Percentiles rank a stretch among this genome's conserved stretches.
Evolutionary conservation across 2,797 vertebrate genomes (phyloP).

Genomic region (Spea hammondii): DNA sequence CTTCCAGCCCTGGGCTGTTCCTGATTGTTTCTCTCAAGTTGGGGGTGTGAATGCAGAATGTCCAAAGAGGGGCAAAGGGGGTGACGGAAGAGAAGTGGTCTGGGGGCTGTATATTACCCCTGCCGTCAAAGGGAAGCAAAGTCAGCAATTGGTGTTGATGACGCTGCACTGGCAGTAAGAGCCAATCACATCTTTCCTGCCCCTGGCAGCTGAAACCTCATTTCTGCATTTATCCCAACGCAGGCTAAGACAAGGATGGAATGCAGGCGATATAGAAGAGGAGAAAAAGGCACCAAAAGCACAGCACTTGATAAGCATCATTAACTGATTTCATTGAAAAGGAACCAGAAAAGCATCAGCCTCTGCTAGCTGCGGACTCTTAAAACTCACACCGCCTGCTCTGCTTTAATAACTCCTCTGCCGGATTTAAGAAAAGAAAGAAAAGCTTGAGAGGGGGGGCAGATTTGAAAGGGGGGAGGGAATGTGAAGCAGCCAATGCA

Average conservation of each 20-base stretch:
- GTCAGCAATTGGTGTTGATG: constrained; percentile 73
- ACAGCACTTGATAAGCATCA: constrained; percentile 35
- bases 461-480: constrained; percentile 40
- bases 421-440: constrained; percentile 14
- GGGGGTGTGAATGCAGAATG: constrained; percentile 64
- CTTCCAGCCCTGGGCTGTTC: constrained; percentile 36
- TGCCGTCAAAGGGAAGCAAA: constrained; percentile 64
- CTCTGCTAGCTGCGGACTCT: constrained; percentile 49
- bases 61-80: constrained; percentile 55
- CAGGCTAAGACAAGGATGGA: constrained; percentile 42
- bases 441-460: not conserved
- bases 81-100: constrained; percentile 30
- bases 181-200: constrained; percentile 55
- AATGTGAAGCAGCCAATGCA: constrained; percentile 50
- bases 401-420: constrained; percentile 47
- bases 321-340: constrained; percentile 32
- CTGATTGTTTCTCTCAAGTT: constrained; percentile 56
- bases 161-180: constrained; percentile 66
- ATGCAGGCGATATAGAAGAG: constrained; percentile 20
- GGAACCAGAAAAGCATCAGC: constrained; percentile 23
- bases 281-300: constrained; percentile 7
- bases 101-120: constrained; percentile 39
- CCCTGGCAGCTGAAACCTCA: constrained; percentile 46
- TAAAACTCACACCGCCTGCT: constrained; percentile 40
- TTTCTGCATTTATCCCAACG: constrained; percentile 50